Conservation (phyloP, 2,113 vertebrate genomes). For the Zosterops lateralis region DNA sequence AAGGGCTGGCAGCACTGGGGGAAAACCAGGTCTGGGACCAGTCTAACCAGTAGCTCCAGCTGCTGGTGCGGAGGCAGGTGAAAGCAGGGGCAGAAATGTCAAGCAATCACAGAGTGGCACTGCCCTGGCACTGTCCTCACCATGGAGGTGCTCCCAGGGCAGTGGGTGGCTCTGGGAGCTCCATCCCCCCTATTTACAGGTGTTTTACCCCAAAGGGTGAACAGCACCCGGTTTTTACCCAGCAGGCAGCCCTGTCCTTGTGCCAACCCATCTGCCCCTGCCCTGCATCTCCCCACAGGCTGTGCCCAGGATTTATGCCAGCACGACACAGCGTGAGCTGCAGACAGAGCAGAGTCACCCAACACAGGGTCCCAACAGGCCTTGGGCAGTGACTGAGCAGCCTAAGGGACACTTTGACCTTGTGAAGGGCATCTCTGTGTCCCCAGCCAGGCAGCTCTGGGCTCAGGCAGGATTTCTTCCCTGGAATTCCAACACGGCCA, state of each 20-base stretch:
- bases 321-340: neutral
- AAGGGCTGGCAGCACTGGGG: neutral
- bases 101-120: neutral
- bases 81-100: neutral
- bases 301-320: neutral
- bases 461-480: neutral
- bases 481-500: fast-evolving
- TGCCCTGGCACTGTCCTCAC: neutral
- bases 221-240: neutral
- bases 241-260: neutral
- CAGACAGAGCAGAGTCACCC: neutral
- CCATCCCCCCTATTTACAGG: neutral
- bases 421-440: neutral
- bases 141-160: neutral
- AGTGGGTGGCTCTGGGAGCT: neutral
- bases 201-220: neutral
- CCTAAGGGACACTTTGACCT: neutral
- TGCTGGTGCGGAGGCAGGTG: neutral
- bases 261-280: neutral
- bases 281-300: neutral
- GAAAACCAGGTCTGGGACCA: neutral
- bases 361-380: neutral
- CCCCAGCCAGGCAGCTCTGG: neutral
- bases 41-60: constrained; percentile 48
- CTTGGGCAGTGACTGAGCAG: neutral